Evolutionary conservation across 2,888 invertebrate species (phyloP).

Genomic region (Drosophila lutescens): DNA sequence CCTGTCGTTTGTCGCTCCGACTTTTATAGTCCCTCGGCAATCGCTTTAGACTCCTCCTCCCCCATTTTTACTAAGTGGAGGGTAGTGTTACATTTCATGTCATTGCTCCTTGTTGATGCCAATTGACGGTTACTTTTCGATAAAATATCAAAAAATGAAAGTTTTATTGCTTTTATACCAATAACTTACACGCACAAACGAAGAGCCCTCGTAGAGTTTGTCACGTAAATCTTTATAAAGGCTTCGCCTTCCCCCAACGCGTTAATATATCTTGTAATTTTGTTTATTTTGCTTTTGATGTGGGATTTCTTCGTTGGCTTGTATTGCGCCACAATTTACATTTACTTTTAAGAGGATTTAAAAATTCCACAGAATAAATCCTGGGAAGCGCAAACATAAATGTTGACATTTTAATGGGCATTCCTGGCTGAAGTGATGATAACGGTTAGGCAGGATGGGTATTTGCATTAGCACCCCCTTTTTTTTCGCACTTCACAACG

Average conservation of each 20-base stretch:
- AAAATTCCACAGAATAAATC: conserved; percentile 20
- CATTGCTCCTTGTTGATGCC: conserved; percentile 67
- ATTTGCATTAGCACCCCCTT: conserved; percentile 35
- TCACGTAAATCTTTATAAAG: conserved; percentile 29
- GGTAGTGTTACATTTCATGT: conserved; percentile 63
- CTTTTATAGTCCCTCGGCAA: conserved; percentile 67
- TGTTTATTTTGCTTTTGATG: conserved; percentile 16
- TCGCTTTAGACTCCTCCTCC: conserved; percentile 13
- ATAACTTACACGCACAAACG: conserved; percentile 62
- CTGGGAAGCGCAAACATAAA: conserved; percentile 1
- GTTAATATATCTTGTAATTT: background rate
- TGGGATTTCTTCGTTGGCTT: conserved; percentile 5
- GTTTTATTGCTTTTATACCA: conserved; percentile 54
- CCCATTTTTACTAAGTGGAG: conserved; percentile 11
- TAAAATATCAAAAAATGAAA: conserved; percentile 49
- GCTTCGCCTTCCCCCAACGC: conserved; percentile 1
- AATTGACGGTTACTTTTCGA: conserved; percentile 66
- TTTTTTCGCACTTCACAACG: background rate
- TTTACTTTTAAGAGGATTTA: conserved; percentile 36
- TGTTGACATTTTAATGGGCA: conserved; percentile 36
- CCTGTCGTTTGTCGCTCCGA: conserved; percentile 40
- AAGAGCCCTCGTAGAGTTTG: conserved; percentile 8
- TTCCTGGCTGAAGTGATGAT: conserved; percentile 22
- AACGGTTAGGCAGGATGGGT: conserved; percentile 20
- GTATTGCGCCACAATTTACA: conserved; percentile 21